A percentile compares a stretch with the other conserved stretches of the same genome.
phyloP scores from a whole-genome alignment of 2,113 vertebrate species.

The Nannospalax galili region DNA sequence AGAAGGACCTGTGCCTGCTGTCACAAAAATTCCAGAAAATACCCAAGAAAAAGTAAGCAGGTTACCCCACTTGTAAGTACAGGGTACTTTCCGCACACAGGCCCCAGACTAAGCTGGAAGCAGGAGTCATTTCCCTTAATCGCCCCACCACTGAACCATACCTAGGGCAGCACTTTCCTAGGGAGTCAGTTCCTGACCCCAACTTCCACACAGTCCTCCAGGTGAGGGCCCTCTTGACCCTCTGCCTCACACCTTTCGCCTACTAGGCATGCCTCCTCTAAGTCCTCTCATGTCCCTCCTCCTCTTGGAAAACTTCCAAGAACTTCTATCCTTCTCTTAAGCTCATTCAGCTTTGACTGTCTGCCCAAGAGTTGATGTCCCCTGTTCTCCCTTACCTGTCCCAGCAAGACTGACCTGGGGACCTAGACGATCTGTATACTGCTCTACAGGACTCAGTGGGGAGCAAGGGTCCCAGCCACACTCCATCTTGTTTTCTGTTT shows the following conservation, averaged over 20 bases:
- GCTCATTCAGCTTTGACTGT: not conserved
- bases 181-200: not conserved
- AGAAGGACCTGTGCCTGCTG: not conserved
- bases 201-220: not conserved
- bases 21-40: not conserved
- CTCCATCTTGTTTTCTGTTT: no score
- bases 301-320: conserved; percentile 6
- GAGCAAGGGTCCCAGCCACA: not conserved
- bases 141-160: not conserved
- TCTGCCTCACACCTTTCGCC: not conserved
- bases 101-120: not conserved
- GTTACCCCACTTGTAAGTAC: not conserved
- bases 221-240: not conserved
- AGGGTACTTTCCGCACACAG: not conserved
- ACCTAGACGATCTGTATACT: not conserved
- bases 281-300: not conserved
- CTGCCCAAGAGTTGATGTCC: not conserved
- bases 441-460: not conserved
- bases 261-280: not conserved
- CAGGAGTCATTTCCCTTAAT: not conserved
- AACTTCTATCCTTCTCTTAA: not conserved
- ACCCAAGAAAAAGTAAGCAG: not conserved
- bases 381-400: not conserved
- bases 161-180: not conserved
- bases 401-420: not conserved